Conservation (phyloP, 2,888 invertebrate genomes). For the Dugesia japonica region DNA sequence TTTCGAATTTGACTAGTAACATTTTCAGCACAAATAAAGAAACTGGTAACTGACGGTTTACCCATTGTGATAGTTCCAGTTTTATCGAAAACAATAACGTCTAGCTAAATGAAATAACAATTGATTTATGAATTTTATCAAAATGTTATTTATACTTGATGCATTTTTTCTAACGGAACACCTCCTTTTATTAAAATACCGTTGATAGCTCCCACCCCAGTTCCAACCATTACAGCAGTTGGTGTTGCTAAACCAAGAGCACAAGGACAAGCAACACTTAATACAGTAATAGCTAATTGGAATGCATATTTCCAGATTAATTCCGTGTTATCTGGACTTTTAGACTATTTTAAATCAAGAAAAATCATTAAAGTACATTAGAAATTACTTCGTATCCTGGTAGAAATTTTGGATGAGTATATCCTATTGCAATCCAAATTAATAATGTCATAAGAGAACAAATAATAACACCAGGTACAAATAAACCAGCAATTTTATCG, state of each 20-base stretch:
- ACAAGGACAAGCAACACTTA: conserved; percentile 96
- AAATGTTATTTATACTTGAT: conserved; percentile 58
- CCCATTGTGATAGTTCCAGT: conserved; percentile 95
- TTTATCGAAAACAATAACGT: conserved; percentile 89
- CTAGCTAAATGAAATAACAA: conserved; percentile 52
- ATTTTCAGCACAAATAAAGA: neutral
- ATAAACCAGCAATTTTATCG: conserved; percentile 88
- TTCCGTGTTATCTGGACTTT: neutral
- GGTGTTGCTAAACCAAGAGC: conserved; percentile 92
- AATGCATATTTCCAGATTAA: conserved; percentile 63
- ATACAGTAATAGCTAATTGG: conserved; percentile 80
- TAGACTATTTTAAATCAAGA: no score
- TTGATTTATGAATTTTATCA: no score
- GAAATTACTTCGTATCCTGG: no score
- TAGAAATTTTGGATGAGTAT: conserved; percentile 30
- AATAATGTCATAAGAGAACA: conserved; percentile 68
- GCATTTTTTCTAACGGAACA: conserved; percentile 84
- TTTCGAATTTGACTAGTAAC: neutral
- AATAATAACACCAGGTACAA: conserved; percentile 77
- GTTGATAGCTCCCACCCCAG: conserved; percentile 79
- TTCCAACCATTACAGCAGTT: conserved; percentile 89
- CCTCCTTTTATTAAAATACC: conserved; percentile 95
- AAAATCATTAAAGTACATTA: no score
- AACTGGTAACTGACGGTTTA: conserved; percentile 56
- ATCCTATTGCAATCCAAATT: conserved; percentile 71